phyloP scores from a whole-genome alignment of 2,113 vertebrate genomes.

The Bungarus multicinctus region DNA sequence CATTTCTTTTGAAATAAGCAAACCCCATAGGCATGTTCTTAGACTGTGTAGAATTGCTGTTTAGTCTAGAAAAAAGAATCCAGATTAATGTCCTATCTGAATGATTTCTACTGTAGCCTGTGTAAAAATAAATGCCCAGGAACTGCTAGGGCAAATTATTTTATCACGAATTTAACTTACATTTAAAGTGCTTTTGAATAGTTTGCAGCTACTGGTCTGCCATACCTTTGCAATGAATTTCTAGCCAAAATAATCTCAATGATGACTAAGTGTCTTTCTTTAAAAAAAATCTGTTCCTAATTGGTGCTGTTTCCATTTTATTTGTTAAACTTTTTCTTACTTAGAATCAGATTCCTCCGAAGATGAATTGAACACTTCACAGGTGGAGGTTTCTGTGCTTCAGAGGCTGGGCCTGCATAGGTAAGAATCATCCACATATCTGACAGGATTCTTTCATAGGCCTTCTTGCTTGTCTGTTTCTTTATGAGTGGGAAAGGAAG shows the following conservation, averaged over 20 bases:
- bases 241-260: not conserved
- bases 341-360: slow-evolving; percentile 50
- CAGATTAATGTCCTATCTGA: not conserved
- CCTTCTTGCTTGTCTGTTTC: not conserved
- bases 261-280: not conserved
- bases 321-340: not conserved
- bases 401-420: slow-evolving; percentile 76
- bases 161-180: not conserved
- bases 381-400: slow-evolving; percentile 71
- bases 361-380: slow-evolving; percentile 39
- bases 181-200: not conserved
- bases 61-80: not conserved
- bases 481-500: not conserved
- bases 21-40: not conserved
- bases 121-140: not conserved
- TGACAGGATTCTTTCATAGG: not conserved
- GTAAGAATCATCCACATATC: slow-evolving; percentile 46
- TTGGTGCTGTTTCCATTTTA: not conserved
- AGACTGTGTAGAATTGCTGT: not conserved
- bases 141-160: not conserved
- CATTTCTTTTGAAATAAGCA: not conserved
- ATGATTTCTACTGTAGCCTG: not conserved
- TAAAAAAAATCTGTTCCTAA: not conserved
- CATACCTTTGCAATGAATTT: not conserved
- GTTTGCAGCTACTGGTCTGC: not conserved